Conservation (phyloP, 2,888 invertebrate genomes). For the Xestia sexstrigata region DNA sequence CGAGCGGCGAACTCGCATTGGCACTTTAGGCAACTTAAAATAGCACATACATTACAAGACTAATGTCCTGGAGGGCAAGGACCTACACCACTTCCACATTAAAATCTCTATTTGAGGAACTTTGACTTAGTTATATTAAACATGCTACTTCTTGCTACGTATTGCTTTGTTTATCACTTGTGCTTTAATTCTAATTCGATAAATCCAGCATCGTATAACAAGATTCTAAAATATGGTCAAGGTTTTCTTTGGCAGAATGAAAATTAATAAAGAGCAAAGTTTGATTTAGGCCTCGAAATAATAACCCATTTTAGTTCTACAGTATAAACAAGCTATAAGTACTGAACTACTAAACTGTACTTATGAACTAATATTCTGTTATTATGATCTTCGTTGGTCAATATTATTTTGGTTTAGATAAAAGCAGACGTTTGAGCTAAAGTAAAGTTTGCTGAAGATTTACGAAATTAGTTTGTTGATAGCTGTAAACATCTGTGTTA, state of each 20-base stretch:
- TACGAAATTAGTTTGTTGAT: neutral
- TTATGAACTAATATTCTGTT: conserved; percentile 15
- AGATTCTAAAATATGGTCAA: neutral
- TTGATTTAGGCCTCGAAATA: neutral
- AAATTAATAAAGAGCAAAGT: neutral
- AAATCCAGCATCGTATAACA: neutral
- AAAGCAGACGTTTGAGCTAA: neutral
- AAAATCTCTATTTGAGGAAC: neutral
- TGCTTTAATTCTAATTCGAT: neutral
- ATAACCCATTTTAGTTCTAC: neutral
- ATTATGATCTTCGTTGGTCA: neutral
- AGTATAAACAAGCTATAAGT: neutral
- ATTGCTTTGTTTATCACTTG: neutral
- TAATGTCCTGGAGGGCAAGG: neutral
- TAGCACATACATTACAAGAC: neutral
- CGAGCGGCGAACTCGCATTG: neutral
- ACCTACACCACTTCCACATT: neutral
- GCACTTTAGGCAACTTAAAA: neutral
- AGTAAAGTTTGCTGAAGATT: neutral
- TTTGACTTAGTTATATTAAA: neutral
- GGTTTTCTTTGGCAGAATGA: neutral
- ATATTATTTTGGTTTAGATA: conserved; percentile 1
- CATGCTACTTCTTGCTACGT: neutral
- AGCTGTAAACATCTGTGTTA: neutral
- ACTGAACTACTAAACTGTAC: conserved; percentile 5